Evolutionary conservation across 2,888 invertebrate genomes (phyloP).

Genomic region (Hedya salicella): DNA sequence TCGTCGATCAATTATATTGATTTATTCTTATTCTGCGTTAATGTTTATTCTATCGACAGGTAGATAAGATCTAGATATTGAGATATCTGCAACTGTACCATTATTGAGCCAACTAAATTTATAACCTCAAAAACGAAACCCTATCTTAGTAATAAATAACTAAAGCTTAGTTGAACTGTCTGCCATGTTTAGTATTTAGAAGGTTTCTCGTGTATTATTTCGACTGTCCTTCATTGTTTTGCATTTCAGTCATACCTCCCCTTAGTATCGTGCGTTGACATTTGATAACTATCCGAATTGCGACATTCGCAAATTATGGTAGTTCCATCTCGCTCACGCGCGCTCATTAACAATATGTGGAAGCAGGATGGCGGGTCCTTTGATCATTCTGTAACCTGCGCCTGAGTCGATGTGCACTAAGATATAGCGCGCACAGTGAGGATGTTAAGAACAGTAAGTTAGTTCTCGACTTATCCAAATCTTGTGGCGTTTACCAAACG

Average conservation of each 20-base stretch:
- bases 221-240: conserved; percentile 43
- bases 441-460: conserved; percentile 16
- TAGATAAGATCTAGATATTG: conserved; percentile 26
- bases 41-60: conserved; percentile 16
- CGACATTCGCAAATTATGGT: conserved; percentile 52
- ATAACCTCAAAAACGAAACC: conserved; percentile 22
- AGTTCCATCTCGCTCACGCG: conserved; percentile 48
- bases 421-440: conserved; percentile 45
- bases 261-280: conserved; percentile 60
- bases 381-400: conserved; percentile 56
- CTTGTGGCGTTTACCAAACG: no score
- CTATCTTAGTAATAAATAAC: conserved; percentile 18
- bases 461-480: background rate
- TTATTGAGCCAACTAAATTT: background rate
- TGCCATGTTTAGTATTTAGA: conserved; percentile 25
- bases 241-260: conserved; percentile 46
- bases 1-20: conserved; percentile 26
- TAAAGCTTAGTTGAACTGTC: conserved; percentile 8
- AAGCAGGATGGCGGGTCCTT: conserved; percentile 46
- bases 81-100: conserved; percentile 4
- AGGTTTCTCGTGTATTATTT: conserved; percentile 27
- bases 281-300: conserved; percentile 59
- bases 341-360: conserved; percentile 14
- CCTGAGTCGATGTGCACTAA: conserved; percentile 54
- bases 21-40: conserved; percentile 15